phyloP scores from a whole-genome alignment of 92 coral and sea anemone genomes.

The Siderastrea siderea region DNA sequence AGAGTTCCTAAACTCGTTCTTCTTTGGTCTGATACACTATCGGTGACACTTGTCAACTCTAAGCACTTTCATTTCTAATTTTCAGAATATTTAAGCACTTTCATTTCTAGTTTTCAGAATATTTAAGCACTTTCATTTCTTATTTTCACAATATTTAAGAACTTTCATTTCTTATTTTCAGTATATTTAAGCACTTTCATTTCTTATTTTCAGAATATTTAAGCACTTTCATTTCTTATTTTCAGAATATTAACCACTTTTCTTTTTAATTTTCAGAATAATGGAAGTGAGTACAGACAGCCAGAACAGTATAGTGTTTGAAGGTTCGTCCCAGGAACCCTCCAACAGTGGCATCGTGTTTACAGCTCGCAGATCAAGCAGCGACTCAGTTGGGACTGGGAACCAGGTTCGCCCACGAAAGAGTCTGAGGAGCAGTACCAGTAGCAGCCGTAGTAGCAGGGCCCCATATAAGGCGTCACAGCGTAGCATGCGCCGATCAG shows the following conservation, averaged over 20 bases:
- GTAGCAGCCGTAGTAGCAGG: conserved; percentile 69
- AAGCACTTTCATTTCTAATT: too few relatives aligned
- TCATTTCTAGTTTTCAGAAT: too few relatives aligned
- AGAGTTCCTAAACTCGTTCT: too few relatives aligned
- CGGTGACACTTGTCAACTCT: too few relatives aligned
- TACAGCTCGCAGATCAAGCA: conserved; percentile 47
- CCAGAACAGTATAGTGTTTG: conserved; percentile 71
- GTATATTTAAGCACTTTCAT: too few relatives aligned
- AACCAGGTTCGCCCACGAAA: conserved; percentile 61
- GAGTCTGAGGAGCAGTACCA: conserved; percentile 70
- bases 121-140: too few relatives aligned
- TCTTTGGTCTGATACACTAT: too few relatives aligned
- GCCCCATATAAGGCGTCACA: conserved; percentile 79
- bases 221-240: too few relatives aligned
- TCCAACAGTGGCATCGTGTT: conserved; percentile 73
- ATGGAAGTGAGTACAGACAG: conserved; percentile 64
- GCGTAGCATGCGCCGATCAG: conserved; percentile 73
- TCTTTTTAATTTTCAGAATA: conserved; percentile 22
- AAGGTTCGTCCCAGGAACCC: conserved; percentile 60
- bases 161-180: too few relatives aligned
- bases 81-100: too few relatives aligned
- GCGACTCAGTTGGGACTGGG: conserved; percentile 45
- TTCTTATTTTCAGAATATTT: too few relatives aligned
- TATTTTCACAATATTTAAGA: too few relatives aligned
- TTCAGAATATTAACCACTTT: background rate